phyloP scores from a whole-genome alignment of 2,113 vertebrate species.

The Gymnorhina tibicen region DNA sequence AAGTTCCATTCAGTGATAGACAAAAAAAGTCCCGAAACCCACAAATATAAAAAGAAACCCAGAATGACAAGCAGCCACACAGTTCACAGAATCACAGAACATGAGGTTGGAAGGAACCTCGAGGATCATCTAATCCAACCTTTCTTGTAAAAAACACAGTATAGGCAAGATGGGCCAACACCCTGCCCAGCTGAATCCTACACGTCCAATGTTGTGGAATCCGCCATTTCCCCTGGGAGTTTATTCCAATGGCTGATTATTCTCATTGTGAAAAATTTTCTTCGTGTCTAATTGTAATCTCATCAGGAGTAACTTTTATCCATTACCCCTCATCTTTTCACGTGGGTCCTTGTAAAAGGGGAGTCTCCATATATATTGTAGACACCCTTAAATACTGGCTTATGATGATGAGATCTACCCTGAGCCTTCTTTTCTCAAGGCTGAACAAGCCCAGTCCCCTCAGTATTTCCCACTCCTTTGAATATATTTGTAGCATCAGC shows the following conservation, averaged over 20 bases:
- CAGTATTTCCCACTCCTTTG: background rate
- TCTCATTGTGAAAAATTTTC: background rate
- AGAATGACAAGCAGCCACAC: background rate
- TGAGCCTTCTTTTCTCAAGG: background rate
- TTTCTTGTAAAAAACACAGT: background rate
- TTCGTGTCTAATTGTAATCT: background rate
- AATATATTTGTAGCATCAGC: background rate
- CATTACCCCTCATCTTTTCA: background rate
- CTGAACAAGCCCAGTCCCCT: background rate
- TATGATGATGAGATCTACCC: background rate
- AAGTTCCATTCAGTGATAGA: background rate
- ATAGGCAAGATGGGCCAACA: background rate
- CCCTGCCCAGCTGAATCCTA: background rate
- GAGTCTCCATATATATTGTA: background rate
- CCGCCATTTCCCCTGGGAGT: background rate
- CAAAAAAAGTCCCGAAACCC: background rate
- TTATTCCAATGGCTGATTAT: background rate
- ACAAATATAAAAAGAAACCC: background rate
- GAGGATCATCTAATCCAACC: background rate
- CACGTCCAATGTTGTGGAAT: background rate
- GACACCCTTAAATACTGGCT: background rate
- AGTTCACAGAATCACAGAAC: background rate
- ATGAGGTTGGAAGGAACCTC: background rate
- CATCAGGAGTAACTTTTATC: background rate
- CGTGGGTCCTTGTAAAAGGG: background rate